These are phyloP conservation scores for Pyrrhosoma nymphula DNA, from an alignment of 2,888 invertebrate genomes.

Conservation along the genomic window DNA sequence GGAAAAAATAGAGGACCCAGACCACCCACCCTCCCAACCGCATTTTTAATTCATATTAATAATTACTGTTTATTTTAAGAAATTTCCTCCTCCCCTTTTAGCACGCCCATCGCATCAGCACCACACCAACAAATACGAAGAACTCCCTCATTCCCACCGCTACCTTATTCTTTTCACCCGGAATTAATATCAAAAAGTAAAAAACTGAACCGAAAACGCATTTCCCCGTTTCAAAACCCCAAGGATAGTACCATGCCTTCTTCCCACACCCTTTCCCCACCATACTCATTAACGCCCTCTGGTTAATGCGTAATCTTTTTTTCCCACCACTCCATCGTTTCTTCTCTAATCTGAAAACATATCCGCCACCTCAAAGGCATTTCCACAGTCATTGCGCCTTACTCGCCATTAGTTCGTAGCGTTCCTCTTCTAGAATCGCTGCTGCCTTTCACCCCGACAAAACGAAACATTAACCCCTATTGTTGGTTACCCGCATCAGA, in stretches of 20 bases:
- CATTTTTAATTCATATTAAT: conserved; percentile 59
- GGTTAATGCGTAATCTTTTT: neutral
- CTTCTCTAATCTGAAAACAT: conserved; percentile 26
- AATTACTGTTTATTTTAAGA: conserved; percentile 63
- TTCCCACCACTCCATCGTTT: neutral
- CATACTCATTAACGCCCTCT: neutral
- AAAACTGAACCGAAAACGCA: neutral
- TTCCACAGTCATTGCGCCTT: conserved; percentile 47
- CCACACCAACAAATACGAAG: too few species aligned
- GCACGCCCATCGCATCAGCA: neutral
- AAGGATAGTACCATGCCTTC: neutral
- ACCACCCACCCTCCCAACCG: neutral
- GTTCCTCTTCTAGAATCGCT: neutral
- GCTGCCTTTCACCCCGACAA: neutral
- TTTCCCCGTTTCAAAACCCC: neutral
- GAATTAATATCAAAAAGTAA: neutral
- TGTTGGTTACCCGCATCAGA: too few species aligned
- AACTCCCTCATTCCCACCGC: neutral
- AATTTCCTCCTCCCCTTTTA: neutral
- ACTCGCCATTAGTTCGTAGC: neutral
- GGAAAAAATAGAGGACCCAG: neutral
- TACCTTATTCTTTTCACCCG: neutral
- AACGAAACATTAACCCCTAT: neutral
- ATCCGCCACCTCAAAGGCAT: neutral
- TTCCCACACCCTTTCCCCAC: neutral